phyloP scores from a whole-genome alignment of 2,797 vertebrate species.

The Falco naumanni region DNA sequence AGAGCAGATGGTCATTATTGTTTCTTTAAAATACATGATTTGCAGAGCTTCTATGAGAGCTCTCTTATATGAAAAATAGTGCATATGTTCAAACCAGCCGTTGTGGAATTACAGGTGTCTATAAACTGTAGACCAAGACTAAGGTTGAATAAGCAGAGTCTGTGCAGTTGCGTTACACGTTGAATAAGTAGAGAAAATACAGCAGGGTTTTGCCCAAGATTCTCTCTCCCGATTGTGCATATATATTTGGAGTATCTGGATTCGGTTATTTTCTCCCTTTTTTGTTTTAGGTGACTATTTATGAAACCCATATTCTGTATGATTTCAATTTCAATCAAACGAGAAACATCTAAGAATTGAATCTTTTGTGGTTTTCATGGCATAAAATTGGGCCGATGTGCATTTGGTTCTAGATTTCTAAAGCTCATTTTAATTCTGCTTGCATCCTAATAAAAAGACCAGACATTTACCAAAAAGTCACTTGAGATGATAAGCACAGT shows the following conservation, averaged over 20 bases:
- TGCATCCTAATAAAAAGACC: background rate
- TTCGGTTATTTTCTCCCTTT: background rate
- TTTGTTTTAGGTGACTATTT: background rate
- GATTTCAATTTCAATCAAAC: background rate
- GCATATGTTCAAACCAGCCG: background rate
- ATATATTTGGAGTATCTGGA: background rate
- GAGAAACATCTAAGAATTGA: background rate
- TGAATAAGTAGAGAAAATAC: background rate
- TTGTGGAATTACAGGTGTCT: conserved; percentile 18
- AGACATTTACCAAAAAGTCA: background rate
- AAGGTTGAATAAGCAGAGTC: background rate
- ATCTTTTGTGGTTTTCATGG: background rate
- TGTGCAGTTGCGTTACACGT: background rate
- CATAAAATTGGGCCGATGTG: background rate
- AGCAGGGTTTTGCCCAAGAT: background rate
- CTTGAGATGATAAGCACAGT: background rate
- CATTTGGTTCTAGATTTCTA: background rate
- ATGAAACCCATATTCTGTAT: background rate
- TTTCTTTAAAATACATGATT: conserved; percentile 63
- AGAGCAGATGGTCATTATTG: conserved; percentile 71
- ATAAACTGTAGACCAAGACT: background rate
- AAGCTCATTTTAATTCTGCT: background rate
- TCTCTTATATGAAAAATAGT: background rate
- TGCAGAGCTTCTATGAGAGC: conserved; percentile 1
- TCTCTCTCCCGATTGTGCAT: background rate